These are phyloP conservation scores for Calephelis nemesis DNA, from an alignment of 1,140 invertebrate genomes.

Conservation along the genomic window DNA sequence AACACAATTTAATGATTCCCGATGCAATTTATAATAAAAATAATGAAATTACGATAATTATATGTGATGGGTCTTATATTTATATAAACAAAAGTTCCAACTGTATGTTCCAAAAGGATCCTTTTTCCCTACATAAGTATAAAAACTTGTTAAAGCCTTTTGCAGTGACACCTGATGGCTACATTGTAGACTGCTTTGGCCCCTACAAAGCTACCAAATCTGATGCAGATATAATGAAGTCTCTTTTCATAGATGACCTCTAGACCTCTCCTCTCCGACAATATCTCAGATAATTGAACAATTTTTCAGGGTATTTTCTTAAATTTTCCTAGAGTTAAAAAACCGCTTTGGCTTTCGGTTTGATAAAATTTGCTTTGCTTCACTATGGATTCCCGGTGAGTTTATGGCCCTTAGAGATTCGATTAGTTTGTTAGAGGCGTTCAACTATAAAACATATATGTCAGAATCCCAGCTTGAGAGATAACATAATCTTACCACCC, in stretches of 20 bases:
- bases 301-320: slow-evolving; percentile 25
- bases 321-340: no score
- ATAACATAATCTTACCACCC: slow-evolving; percentile 20
- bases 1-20: no score
- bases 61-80: slow-evolving; percentile 24
- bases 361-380: no score
- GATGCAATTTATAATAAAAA: no score
- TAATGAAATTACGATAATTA: slow-evolving; percentile 3
- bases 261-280: slow-evolving; percentile 4
- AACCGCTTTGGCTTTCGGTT: no score
- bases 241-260: slow-evolving; percentile 2
- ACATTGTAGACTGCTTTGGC: slow-evolving; percentile 29
- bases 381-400: no score
- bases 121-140: slow-evolving; percentile 28
- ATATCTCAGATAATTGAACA: slow-evolving; percentile 26
- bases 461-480: slow-evolving; percentile 15
- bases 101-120: slow-evolving; percentile 28
- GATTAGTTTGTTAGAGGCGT: background rate
- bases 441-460: background rate
- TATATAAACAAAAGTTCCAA: slow-evolving; percentile 27
- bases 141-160: slow-evolving; percentile 30
- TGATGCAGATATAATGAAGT: background rate
- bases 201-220: slow-evolving; percentile 23
- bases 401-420: slow-evolving; percentile 22
- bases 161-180: slow-evolving; percentile 28